Base-by-base conservation (phyloP, 2,888 invertebrate genomes). In the Tuberolachnus salignus region DNA sequence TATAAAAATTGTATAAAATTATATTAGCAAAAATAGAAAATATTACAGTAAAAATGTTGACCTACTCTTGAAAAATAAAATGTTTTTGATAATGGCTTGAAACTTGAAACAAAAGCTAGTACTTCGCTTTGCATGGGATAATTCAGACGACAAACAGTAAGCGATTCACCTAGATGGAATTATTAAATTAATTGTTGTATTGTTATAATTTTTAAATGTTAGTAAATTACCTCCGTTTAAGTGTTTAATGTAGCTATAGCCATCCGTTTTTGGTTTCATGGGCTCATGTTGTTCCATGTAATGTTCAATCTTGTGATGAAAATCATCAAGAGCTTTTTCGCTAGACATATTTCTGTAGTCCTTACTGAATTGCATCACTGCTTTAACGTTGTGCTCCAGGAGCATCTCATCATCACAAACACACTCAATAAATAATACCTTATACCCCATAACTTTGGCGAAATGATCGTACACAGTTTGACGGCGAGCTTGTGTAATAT, bases 361-460 rank as follows among this genome's bases (percentile, higher is more conserved):
- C 3, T 93, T 92, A 82, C 94, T 94, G 86, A 93, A 92, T 80
- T 92, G 91, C 82, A 95, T 90, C 82, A 95, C 94, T 85, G 94
- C 93, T 86, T 89, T 88, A 83, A 92, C 91, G 84, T 93, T 93
- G 44, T 89, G 88, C 83, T 93, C 91, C 81, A 93, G 87, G 34
- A 92, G 88, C 9, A 87, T 86, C 1, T 89, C 88, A 84, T 96
- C 94, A 83, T 95, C 93, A 86, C 96, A 95, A 82, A 95, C 90
- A 85, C 94, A 94, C 86, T 97, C 97, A 82, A 97, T 91, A 87
- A 96, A 96, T 85, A 97, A 91, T 80, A 96, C 91, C 83, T 94
- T 91, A 86, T 92, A 94, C 81, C 93, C 92, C 86, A 92, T 88
- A 82, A 91, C 89, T 10, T 89, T 87, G 81, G 90, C 88, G 82